Evolutionary conservation across 2,113 vertebrate species (phyloP).

Genomic region (Peromyscus leucopus): DNA sequence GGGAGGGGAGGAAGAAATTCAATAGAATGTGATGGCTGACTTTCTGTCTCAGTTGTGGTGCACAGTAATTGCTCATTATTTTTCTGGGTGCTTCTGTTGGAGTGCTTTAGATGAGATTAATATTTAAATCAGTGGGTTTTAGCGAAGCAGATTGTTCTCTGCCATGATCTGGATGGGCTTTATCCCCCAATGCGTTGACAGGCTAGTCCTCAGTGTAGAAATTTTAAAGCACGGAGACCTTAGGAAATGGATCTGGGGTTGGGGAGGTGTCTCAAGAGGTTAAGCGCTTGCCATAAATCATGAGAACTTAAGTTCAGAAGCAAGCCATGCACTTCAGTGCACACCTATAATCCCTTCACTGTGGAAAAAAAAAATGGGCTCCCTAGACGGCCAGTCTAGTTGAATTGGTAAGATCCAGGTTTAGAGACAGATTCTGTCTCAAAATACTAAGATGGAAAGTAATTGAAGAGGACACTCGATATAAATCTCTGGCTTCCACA

Average conservation of each 20-base stretch:
- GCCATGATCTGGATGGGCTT: not conserved
- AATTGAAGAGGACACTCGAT: not conserved
- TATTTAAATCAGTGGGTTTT: not conserved
- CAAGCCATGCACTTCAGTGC: too few species aligned
- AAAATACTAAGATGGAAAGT: not conserved
- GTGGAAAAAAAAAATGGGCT: not conserved
- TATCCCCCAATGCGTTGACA: not conserved
- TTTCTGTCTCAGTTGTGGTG: not conserved
- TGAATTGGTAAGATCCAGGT: not conserved
- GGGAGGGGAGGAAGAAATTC: not conserved
- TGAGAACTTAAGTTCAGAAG: not conserved
- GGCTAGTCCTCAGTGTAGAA: not conserved
- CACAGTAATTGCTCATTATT: not conserved
- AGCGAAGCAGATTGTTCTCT: not conserved
- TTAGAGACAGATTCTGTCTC: not conserved
- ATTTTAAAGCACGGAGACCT: not conserved
- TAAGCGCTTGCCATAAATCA: not conserved
- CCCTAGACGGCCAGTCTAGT: too few species aligned
- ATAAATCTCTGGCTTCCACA: not conserved
- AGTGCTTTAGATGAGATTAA: conserved; percentile 1
- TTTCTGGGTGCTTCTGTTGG: not conserved
- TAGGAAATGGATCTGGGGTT: not conserved
- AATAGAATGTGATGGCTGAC: not conserved
- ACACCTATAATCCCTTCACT: not conserved
- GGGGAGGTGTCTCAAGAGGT: not conserved